phyloP scores from a whole-genome alignment of 2,797 vertebrate genomes.

The Epinephelus malabaricus region DNA sequence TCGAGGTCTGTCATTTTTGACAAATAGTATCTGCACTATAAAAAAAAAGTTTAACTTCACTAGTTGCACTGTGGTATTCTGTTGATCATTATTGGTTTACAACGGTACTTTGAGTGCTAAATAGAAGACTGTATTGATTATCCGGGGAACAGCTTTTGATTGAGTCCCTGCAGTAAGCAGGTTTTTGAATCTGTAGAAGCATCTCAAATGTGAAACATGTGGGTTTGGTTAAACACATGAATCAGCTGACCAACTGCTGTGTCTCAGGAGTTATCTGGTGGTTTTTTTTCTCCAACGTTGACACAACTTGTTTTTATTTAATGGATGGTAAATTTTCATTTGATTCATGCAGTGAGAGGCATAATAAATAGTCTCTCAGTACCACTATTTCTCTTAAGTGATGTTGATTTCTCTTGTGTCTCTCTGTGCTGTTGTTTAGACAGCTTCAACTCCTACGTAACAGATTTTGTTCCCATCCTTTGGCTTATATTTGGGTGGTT shows the following conservation, averaged over 20 bases:
- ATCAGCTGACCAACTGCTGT: slow-evolving; percentile 31
- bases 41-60: slow-evolving; percentile 2
- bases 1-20: background rate
- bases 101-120: background rate
- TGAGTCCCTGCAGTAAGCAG: slow-evolving; percentile 1
- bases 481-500: slow-evolving; percentile 7
- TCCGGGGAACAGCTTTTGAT: background rate
- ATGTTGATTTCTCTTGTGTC: background rate
- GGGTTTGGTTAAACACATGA: slow-evolving; percentile 31
- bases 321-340: background rate
- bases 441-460: slow-evolving; percentile 35
- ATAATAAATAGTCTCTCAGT: background rate
- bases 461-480: slow-evolving; percentile 13
- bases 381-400: background rate
- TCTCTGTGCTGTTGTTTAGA: slow-evolving; percentile 34
- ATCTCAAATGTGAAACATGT: slow-evolving; percentile 38
- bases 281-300: background rate
- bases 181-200: slow-evolving; percentile 2
- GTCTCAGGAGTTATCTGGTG: slow-evolving; percentile 12
- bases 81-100: background rate
- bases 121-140: background rate
- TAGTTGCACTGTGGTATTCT: background rate
- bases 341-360: background rate
- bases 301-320: slow-evolving; percentile 16
- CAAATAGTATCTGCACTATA: slow-evolving; percentile 18